Conservation (phyloP, 1,140 invertebrate species). For the Cotesia chilonis region DNA sequence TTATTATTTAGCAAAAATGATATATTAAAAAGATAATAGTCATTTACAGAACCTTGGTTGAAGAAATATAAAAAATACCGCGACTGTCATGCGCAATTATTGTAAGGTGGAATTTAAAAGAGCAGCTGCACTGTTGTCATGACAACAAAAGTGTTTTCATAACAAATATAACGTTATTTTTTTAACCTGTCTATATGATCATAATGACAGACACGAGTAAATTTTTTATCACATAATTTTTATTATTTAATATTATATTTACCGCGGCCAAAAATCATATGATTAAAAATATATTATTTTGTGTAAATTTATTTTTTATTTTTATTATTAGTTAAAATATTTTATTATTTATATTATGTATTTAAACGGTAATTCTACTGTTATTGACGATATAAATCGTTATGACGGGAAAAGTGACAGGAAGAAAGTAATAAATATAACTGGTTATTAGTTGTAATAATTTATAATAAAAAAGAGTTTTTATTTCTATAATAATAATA, state of each 20-base stretch:
- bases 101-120: background rate
- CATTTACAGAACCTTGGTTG: background rate
- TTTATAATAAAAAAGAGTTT: slow-evolving; percentile 3
- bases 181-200: background rate
- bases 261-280: no score
- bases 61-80: background rate
- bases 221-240: background rate
- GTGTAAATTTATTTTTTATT: background rate
- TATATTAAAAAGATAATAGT: slow-evolving; percentile 7
- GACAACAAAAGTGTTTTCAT: slow-evolving; percentile 4
- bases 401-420: slow-evolving; percentile 22
- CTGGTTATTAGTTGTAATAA: slow-evolving; percentile 8
- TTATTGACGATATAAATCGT: background rate
- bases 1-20: no score
- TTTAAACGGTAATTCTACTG: slow-evolving; percentile 25
- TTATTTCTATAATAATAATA: background rate
- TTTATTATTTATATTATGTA: slow-evolving; percentile 21
- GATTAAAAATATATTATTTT: no score
- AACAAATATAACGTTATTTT: background rate
- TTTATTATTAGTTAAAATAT: slow-evolving; percentile 5
- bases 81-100: background rate
- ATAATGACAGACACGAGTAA: background rate
- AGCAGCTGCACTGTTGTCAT: background rate
- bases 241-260: background rate
- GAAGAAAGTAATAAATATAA: slow-evolving; percentile 16